phyloP scores from a whole-genome alignment of 2,888 invertebrate species.

The Drosophila niveifrons region DNA sequence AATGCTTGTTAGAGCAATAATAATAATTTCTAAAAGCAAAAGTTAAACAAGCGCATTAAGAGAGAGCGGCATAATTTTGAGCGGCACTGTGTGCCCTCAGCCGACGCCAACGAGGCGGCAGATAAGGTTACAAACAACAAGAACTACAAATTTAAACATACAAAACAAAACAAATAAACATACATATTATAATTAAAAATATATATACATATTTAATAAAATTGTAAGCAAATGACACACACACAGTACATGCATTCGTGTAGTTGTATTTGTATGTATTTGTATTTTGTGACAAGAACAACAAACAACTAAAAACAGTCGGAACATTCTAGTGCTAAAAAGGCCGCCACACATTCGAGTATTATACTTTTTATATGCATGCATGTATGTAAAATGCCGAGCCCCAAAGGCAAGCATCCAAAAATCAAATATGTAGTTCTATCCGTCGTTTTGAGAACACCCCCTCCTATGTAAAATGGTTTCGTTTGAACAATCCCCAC shows the following conservation, averaged over 20 bases:
- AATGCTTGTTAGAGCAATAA: conserved; percentile 35
- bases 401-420: conserved; percentile 26
- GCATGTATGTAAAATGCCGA: conserved; percentile 39
- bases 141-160: conserved; percentile 41
- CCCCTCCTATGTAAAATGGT: conserved; percentile 56
- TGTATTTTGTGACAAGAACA: conserved; percentile 45
- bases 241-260: conserved; percentile 31
- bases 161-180: conserved; percentile 2
- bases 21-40: conserved; percentile 30
- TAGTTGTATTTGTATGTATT: conserved; percentile 44
- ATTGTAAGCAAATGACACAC: conserved; percentile 35
- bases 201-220: conserved; percentile 20
- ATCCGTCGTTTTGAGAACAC: conserved; percentile 27
- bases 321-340: conserved; percentile 60
- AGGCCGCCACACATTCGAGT: conserved; percentile 58
- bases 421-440: conserved; percentile 28
- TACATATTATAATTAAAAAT: conserved; percentile 30
- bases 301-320: conserved; percentile 20
- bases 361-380: conserved; percentile 48
- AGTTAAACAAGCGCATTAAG: conserved; percentile 26
- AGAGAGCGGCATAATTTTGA: conserved; percentile 54
- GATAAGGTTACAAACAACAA: conserved; percentile 64
- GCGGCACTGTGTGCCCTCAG: conserved; percentile 67
- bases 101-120: conserved; percentile 56
- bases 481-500: conserved; percentile 59